Evolutionary conservation across 2,113 vertebrate genomes (phyloP).

Genomic region (Nesogale talazaci): DNA sequence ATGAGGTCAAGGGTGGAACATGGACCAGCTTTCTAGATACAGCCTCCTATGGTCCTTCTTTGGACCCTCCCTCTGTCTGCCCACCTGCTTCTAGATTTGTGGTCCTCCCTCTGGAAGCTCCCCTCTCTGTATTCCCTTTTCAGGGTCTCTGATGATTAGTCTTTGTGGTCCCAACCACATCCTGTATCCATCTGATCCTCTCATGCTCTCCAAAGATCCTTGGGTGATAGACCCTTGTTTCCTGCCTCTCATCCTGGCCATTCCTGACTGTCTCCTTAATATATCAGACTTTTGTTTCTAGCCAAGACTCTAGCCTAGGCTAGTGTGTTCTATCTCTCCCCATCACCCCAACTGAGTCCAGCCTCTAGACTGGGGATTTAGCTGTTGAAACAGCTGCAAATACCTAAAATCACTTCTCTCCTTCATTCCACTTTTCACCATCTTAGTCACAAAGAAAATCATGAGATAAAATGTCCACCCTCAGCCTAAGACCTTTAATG

Average conservation of each 20-base stretch:
- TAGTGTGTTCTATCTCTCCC: constrained; percentile 36
- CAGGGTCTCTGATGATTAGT: background rate
- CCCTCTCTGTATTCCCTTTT: background rate
- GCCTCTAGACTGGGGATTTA: constrained; percentile 58
- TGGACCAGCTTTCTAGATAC: background rate
- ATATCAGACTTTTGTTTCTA: background rate
- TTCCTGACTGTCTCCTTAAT: background rate
- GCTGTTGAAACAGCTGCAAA: constrained; percentile 75
- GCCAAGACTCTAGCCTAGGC: constrained; percentile 44
- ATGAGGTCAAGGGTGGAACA: background rate
- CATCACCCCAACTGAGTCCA: constrained; percentile 1
- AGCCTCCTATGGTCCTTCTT: background rate
- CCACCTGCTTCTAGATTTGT: background rate
- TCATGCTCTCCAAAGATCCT: background rate
- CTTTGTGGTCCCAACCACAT: background rate
- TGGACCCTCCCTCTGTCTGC: background rate
- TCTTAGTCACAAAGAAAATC: constrained; percentile 61
- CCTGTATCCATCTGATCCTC: background rate
- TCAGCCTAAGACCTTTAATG: constrained; percentile 65
- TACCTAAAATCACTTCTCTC: constrained; percentile 63
- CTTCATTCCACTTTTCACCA: constrained; percentile 66
- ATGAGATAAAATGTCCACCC: constrained; percentile 58
- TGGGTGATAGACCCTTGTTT: background rate
- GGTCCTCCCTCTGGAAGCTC: background rate
- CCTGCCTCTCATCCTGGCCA: background rate